These are phyloP conservation scores for Trichomycterus rosablanca DNA, from an alignment of 2,113 vertebrate genomes.

Conservation along the genomic window DNA sequence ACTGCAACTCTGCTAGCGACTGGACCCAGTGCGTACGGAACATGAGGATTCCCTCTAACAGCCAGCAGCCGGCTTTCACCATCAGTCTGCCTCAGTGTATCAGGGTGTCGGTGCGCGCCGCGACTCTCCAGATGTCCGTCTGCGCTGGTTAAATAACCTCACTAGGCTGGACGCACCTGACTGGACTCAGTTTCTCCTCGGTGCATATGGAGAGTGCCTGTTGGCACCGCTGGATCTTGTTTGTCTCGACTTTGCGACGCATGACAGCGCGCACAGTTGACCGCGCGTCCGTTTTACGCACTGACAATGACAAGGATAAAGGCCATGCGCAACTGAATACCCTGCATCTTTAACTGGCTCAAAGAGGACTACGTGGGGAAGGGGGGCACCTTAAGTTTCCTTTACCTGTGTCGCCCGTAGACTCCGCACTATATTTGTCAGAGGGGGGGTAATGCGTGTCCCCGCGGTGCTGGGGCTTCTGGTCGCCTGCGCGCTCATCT, in stretches of 20 bases:
- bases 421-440: conserved; percentile 40
- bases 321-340: conserved; percentile 62
- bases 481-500: conserved; percentile 75
- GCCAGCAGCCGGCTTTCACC: conserved; percentile 66
- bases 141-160: conserved; percentile 75
- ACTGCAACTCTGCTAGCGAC: conserved; percentile 76
- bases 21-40: conserved; percentile 58
- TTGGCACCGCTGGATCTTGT: conserved; percentile 34
- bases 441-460: conserved; percentile 80
- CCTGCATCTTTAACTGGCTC: conserved; percentile 49
- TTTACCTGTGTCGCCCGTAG: conserved; percentile 43
- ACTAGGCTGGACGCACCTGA: no score
- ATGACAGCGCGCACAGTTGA: conserved; percentile 41
- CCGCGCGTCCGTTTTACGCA: conserved; percentile 52
- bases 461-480: conserved; percentile 65
- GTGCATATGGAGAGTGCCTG: conserved; percentile 61
- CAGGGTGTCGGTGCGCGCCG: conserved; percentile 17
- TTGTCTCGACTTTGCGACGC: conserved; percentile 14
- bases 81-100: conserved; percentile 42
- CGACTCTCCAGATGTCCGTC: background rate
- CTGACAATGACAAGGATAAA: conserved; percentile 67
- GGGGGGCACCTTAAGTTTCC: conserved; percentile 43
- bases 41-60: conserved; percentile 49
- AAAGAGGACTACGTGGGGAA: conserved; percentile 16
- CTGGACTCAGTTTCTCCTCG: conserved; percentile 47